Conservation (phyloP, 2,888 invertebrate genomes). For the Criorhina ranunculi region DNA sequence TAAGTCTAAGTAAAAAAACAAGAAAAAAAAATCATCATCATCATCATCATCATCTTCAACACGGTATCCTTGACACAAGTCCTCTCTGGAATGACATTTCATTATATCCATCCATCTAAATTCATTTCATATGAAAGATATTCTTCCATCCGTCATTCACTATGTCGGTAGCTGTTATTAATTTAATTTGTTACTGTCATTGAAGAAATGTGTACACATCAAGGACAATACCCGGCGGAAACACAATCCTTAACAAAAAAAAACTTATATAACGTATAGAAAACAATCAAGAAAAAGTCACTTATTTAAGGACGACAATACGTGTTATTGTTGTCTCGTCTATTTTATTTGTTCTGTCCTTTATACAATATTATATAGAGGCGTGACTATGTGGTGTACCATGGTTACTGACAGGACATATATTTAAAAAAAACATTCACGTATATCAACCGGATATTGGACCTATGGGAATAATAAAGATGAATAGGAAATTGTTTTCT, state of each 20-base stretch:
- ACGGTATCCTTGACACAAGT: neutral
- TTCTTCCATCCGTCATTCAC: constrained; percentile 14
- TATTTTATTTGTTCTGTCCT: constrained; percentile 1
- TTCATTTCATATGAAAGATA: neutral
- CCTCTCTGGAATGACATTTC: constrained; percentile 22
- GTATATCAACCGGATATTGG: constrained; percentile 51
- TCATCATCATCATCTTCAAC: neutral
- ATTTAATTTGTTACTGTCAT: constrained; percentile 29
- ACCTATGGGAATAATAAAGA: constrained; percentile 54
- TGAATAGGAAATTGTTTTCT: constrained; percentile 58
- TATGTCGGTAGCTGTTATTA: constrained; percentile 16
- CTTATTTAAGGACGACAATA: constrained; percentile 53
- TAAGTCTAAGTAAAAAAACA: neutral
- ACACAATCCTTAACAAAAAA: neutral
- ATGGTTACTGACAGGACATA: constrained; percentile 22
- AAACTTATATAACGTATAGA: neutral
- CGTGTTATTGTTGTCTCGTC: constrained; percentile 25
- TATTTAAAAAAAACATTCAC: neutral
- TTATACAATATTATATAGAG: neutral
- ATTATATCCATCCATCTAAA: constrained; percentile 37
- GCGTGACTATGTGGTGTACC: constrained; percentile 23
- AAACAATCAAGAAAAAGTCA: constrained; percentile 23
- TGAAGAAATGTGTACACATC: constrained; percentile 16
- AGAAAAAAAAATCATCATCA: too few relatives aligned
- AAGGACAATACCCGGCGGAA: constrained; percentile 36